Percentiles rank a stretch among this genome's conserved stretches.
These are phyloP conservation scores for Centrocercus urophasianus DNA, from an alignment of 2,113 vertebrate species.

Conservation along the genomic window DNA sequence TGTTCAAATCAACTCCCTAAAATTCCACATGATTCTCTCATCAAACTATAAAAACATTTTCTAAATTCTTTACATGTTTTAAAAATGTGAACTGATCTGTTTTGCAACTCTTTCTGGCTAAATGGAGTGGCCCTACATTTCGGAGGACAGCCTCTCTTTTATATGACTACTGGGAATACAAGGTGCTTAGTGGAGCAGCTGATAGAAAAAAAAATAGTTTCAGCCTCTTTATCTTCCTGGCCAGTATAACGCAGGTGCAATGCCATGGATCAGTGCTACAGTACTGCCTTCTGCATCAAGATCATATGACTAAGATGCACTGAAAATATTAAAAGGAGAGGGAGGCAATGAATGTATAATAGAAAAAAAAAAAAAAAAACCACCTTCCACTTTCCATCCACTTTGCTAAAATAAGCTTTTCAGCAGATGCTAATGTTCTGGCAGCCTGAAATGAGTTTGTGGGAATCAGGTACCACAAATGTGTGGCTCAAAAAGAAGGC, in stretches of 20 bases:
- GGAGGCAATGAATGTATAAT: constrained; percentile 4
- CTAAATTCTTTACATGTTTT: not conserved
- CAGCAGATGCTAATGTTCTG: constrained; percentile 30
- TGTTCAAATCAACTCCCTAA: not conserved
- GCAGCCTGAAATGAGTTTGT: constrained; percentile 7
- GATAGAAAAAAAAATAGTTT: not conserved
- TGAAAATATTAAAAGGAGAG: constrained; percentile 15
- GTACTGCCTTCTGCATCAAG: not conserved
- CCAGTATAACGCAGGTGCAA: not conserved
- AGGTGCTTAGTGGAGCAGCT: not conserved
- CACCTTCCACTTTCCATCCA: not conserved
- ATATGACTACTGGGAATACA: not conserved
- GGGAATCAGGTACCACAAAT: constrained; percentile 32
- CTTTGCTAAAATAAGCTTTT: constrained; percentile 34
- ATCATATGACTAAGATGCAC: not conserved
- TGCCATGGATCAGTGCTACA: not conserved
- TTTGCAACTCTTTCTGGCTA: not conserved
- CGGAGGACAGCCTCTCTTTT: not conserved
- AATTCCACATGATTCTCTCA: not conserved
- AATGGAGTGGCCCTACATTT: not conserved
- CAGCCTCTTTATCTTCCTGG: not conserved
- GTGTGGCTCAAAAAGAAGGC: not conserved
- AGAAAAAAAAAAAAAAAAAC: not conserved
- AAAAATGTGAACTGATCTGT: not conserved
- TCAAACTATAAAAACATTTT: not conserved